Percentiles rank a stretch among this genome's conserved stretches.
Conservation (phyloP, 2,797 vertebrate genomes). For the Lagorchestes hirsutus region DNA sequence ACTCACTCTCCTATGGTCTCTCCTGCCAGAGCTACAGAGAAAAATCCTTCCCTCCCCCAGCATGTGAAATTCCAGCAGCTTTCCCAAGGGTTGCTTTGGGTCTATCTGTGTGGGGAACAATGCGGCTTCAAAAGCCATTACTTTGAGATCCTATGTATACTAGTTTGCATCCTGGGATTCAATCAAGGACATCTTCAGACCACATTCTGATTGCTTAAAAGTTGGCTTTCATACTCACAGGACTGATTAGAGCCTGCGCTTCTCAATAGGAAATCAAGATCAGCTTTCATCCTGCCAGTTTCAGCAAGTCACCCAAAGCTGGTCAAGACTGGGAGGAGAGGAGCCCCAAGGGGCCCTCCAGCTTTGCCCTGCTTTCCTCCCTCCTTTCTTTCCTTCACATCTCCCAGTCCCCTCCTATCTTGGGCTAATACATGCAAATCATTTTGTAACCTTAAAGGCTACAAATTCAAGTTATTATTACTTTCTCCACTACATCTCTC, state of each 20-base stretch:
- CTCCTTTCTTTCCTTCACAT: neutral
- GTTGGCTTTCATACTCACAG: slow-evolving; percentile 73
- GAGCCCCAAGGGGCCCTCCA: neutral
- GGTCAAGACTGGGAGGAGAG: slow-evolving; percentile 9
- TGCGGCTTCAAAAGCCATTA: slow-evolving; percentile 74
- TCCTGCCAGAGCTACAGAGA: slow-evolving; percentile 70
- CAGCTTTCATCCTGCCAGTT: slow-evolving; percentile 75
- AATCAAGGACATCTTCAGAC: slow-evolving; percentile 75
- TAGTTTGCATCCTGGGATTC: slow-evolving; percentile 78
- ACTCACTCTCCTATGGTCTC: slow-evolving; percentile 25
- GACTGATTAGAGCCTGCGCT: slow-evolving; percentile 71
- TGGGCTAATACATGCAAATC: neutral
- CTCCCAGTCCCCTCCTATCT: neutral
- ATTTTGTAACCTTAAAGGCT: neutral
- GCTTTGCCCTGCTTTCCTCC: neutral
- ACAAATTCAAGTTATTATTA: neutral
- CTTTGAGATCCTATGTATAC: slow-evolving; percentile 70
- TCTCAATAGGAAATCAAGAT: slow-evolving; percentile 78
- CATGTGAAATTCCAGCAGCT: slow-evolving; percentile 76
- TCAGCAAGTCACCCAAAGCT: slow-evolving; percentile 63
- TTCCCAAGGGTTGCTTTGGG: slow-evolving; percentile 42
- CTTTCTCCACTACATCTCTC: neutral
- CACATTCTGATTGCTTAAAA: slow-evolving; percentile 79
- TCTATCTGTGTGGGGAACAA: slow-evolving; percentile 71
- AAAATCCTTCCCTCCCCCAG: slow-evolving; percentile 59